A percentile compares a stretch with the other conserved stretches of the same genome.
Conservation (phyloP, 2,888 invertebrate genomes). For the Seladonia tumulorum region DNA sequence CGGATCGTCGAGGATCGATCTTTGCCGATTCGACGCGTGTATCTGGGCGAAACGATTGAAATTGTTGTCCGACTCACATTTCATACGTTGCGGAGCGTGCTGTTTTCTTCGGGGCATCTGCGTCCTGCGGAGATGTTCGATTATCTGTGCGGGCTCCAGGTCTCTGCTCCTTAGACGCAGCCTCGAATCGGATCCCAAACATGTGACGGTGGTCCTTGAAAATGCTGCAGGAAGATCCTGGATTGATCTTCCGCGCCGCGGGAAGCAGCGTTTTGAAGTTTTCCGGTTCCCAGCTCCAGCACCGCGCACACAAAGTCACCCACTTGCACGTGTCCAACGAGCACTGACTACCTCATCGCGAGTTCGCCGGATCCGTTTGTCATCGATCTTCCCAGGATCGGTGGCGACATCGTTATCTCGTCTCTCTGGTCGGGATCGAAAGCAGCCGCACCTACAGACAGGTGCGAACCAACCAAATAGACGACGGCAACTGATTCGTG, state of each 20-base stretch:
- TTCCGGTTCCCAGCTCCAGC: conserved; percentile 29
- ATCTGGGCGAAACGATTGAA: neutral
- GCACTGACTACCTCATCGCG: conserved; percentile 68
- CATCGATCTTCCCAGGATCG: conserved; percentile 22
- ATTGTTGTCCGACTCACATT: conserved; percentile 84
- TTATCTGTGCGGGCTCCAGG: conserved; percentile 77
- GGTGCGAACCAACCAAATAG: neutral
- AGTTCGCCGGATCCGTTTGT: conserved; percentile 31
- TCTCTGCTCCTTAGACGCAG: conserved; percentile 65
- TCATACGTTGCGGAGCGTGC: conserved; percentile 86
- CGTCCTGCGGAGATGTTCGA: conserved; percentile 76
- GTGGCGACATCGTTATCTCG: conserved; percentile 23
- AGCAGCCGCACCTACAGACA: neutral
- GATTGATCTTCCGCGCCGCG: conserved; percentile 46
- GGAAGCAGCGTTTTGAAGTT: conserved; percentile 42
- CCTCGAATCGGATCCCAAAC: conserved; percentile 57
- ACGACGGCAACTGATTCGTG: conserved; percentile 1
- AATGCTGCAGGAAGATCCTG: conserved; percentile 44
- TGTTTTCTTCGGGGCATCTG: conserved; percentile 86
- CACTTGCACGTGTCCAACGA: conserved; percentile 63
- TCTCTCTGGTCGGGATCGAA: neutral
- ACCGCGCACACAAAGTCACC: conserved; percentile 60
- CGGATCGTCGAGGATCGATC: neutral
- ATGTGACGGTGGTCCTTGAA: conserved; percentile 50
- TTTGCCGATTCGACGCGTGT: too few species aligned